A percentile compares a stretch with the other conserved stretches of the same genome.
phyloP scores from a whole-genome alignment of 2,888 invertebrate species.

The Brenthis ino region DNA sequence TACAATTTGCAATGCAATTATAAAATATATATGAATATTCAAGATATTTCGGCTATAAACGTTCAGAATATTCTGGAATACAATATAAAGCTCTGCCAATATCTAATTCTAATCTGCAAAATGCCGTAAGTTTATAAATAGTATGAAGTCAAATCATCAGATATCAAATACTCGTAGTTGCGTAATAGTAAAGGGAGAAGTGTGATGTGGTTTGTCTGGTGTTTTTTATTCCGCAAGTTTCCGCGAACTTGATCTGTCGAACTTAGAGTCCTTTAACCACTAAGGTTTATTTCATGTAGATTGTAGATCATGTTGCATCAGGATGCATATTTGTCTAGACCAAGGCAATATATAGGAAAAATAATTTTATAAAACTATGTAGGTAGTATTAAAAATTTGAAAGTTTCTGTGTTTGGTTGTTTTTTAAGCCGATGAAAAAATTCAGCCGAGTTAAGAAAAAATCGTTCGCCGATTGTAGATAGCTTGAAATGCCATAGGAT shows the following conservation, averaged over 20 bases:
- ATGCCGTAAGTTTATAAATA: conserved; percentile 29
- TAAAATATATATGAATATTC: conserved; percentile 12
- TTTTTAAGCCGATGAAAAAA: no score
- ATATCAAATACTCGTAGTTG: conserved; percentile 7
- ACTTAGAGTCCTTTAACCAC: conserved; percentile 4
- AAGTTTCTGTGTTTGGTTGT: no score
- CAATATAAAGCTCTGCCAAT: conserved; percentile 35
- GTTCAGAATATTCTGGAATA: conserved; percentile 32
- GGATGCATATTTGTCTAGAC: no score
- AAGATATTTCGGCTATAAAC: conserved; percentile 21
- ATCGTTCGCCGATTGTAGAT: no score
- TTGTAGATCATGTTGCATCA: conserved; percentile 4
- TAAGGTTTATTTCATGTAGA: conserved; percentile 2
- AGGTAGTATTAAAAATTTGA: no score
- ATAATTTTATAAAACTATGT: background rate
- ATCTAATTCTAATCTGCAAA: conserved; percentile 33
- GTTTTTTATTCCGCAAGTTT: conserved; percentile 16
- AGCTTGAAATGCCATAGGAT: no score
- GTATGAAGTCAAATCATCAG: conserved; percentile 17
- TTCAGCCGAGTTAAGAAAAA: no score
- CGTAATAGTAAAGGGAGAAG: conserved; percentile 18
- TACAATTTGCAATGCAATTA: no score
- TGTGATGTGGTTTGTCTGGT: background rate
- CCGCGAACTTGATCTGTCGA: conserved; percentile 12
- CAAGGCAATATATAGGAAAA: no score